Base-by-base conservation (phyloP, 2,113 vertebrate species). In the Carettochelys insculpta region DNA sequence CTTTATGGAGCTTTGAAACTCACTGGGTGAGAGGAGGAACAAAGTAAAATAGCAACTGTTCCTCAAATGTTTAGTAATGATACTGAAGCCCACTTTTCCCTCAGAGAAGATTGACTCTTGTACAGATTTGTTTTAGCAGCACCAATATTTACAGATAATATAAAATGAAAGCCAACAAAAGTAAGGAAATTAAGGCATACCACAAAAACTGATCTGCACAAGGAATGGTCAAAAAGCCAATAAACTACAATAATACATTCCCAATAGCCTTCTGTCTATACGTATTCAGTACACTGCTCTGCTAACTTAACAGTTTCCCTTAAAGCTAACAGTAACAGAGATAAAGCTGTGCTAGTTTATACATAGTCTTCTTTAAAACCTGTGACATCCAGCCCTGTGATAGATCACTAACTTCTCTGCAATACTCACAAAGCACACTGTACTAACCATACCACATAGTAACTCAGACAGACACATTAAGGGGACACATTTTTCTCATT, bases 181-280 rank as follows among this genome's bases (percentile, higher is more conserved):
- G 2, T 45, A n/a, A 65, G 90, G 52, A 76, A 29, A 68, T 3
- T 76, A 76, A 92, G 45, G 12, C 25, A 83, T 5, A 20, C 31
- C 25, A 87, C 5, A 87, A 79, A 80, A 90, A n/a, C 8, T 68
- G 71, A 68, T 6, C 65, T 71, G 81, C 65, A 90, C 87, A 38
- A 20, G 24, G n/a, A 87, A 45, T 85, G 82, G 50, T 94, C n/a
- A 80, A 17, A 85, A 77, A 93, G 80, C 31, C 58, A 78, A 83
- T 51, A 73, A 91, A 82, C 56, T 85, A 80, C 86, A 90, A 53
- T 25, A 11, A 1, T 6, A 41, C 34, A 11, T 84, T 53, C 53
- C 24, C 12, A 45, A 45, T 4, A 73, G 7, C 41, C 22, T 73
- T 45, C 38, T 24, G 5, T 41, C 43, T 38, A 73, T 38, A 45